Evolutionary conservation across 2,113 vertebrate species (phyloP).

Genomic region (Poeciliopsis occidentalis): DNA sequence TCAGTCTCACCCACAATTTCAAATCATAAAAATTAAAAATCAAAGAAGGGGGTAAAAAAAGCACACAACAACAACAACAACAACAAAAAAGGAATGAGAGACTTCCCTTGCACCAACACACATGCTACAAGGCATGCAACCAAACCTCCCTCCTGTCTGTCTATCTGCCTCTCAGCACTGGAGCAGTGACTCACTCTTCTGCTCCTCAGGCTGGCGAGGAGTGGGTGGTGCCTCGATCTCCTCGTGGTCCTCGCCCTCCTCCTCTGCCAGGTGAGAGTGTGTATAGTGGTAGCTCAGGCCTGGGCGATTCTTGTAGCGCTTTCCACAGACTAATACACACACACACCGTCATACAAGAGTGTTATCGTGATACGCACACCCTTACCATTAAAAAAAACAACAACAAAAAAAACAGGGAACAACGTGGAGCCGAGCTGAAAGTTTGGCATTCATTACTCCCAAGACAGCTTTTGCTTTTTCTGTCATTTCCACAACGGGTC

Average conservation of each 20-base stretch:
- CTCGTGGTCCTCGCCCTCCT: slow-evolving; percentile 96
- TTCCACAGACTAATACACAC: slow-evolving; percentile 90
- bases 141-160: slow-evolving; percentile 40
- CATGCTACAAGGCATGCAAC: slow-evolving; percentile 66
- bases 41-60: slow-evolving; percentile 5
- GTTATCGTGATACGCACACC: slow-evolving; percentile 52
- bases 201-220: slow-evolving; percentile 90
- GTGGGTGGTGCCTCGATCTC: slow-evolving; percentile 92
- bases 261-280: slow-evolving; percentile 95
- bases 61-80: not conserved
- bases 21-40: slow-evolving; percentile 27
- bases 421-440: slow-evolving; percentile 27
- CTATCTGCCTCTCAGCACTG: slow-evolving; percentile 43
- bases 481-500: too few relatives aligned
- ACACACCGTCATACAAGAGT: slow-evolving; percentile 62
- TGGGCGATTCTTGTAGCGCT: slow-evolving; percentile 96
- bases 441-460: slow-evolving; percentile 5
- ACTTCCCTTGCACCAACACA: slow-evolving; percentile 53
- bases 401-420: slow-evolving; percentile 36
- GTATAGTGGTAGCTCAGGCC: slow-evolving; percentile 97
- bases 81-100: slow-evolving; percentile 45
- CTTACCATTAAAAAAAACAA: too few relatives aligned
- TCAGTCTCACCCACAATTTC: slow-evolving; percentile 10
- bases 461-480: slow-evolving; percentile 3
- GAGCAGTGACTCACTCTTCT: slow-evolving; percentile 87